Base-by-base conservation (phyloP, 2,113 vertebrate species). In the Turnix velox region DNA sequence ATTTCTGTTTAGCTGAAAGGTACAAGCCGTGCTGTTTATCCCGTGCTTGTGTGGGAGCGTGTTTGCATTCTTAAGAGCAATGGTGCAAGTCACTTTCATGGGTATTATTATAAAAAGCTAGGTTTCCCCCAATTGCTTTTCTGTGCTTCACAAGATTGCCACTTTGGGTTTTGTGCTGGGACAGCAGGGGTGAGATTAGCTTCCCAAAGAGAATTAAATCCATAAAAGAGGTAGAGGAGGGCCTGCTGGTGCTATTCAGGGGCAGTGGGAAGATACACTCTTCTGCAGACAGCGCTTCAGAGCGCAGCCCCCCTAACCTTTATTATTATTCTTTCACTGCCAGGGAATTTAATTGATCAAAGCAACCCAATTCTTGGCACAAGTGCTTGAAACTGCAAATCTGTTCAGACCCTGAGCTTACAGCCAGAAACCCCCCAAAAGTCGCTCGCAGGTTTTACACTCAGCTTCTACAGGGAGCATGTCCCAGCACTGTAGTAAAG, bases 261-360 rank as follows among this genome's bases (percentile, higher is more conserved):
- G 74, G 71, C 77, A 89, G 71, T 72, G 77, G 95, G 87, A 96
- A 96, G 95, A 94, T 71, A 84, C 69, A 88, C 91, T 82, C 78
- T 65, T 92, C 87, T 82, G 74, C 91, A 94, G 91, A 87, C n/a
- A 2, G 59, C 88, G 74, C 80, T 68, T 96, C 89, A 89, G 87
- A 91, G 71, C 54, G 62, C 1, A 0, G 35, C 62, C 71, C 75
- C 75, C 74, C 68, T 84, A 76, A 96, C 91, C 89, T 94, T 94
- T 91, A 91, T 84, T 91, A 88, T 91, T 91, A 67, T 94, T 93
- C 83, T 90, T 88, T 87, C 74, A 79, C 46, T 92, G 88, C 77
- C 87, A 94, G 81, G 74, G 84, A 96, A 89, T 93, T 96, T 94
- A 95, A 92, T 69, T 94, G 95, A 96, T 96, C 95, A 96, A 96